phyloP scores from a whole-genome alignment of 2,113 vertebrate genomes.

The Orientallactaga bullata region DNA sequence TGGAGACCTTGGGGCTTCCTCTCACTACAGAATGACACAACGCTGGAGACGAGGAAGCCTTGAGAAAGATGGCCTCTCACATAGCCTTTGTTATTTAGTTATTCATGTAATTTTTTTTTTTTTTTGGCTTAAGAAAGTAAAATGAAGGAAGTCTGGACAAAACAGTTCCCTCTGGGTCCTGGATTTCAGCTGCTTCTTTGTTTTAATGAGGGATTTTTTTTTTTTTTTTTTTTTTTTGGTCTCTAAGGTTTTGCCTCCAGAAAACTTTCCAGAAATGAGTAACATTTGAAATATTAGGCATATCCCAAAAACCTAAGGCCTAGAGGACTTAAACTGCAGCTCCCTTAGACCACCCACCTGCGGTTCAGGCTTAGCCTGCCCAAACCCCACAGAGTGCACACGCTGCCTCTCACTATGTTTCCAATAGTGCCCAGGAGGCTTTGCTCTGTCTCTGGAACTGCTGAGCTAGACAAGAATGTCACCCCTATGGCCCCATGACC shows the following conservation, averaged over 20 bases:
- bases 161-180: constrained; percentile 23
- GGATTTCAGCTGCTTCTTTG: constrained; percentile 32
- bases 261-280: constrained; percentile 62
- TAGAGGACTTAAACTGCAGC: constrained; percentile 67
- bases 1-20: too few relatives aligned
- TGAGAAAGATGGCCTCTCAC: neutral
- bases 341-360: constrained; percentile 75
- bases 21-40: neutral
- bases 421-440: constrained; percentile 61
- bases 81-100: constrained; percentile 23
- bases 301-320: constrained; percentile 54
- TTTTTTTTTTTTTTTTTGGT: constrained; percentile 34
- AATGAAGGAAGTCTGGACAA: constrained; percentile 58
- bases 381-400: constrained; percentile 48
- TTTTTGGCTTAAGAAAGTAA: constrained; percentile 36
- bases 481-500: constrained; percentile 30
- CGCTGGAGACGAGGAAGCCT: neutral
- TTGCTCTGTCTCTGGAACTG: constrained; percentile 28
- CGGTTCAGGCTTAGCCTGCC: neutral
- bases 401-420: constrained; percentile 38
- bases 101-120: neutral
- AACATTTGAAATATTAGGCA: constrained; percentile 64
- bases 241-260: constrained; percentile 56
- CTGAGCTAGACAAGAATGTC: constrained; percentile 65
- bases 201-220: constrained; percentile 69